phyloP scores from a whole-genome alignment of 2,797 vertebrate species.

The Hafferia zeledoni region DNA sequence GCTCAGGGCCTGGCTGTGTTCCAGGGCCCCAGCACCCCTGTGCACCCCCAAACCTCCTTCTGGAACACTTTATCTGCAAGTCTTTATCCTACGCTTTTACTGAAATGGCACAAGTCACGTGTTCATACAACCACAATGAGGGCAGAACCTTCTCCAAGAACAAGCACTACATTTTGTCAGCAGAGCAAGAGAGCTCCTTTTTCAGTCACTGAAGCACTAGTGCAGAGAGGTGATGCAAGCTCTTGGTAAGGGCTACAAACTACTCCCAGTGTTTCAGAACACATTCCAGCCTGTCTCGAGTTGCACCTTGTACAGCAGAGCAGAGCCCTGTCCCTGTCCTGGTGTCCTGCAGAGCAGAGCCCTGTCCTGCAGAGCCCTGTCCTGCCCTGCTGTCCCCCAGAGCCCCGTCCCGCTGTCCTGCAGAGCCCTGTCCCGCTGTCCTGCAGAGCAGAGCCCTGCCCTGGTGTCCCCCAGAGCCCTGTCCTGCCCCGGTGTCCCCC shows the following conservation, averaged over 20 bases:
- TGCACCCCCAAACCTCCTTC: background rate
- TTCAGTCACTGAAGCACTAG: background rate
- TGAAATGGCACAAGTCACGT: background rate
- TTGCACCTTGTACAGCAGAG: background rate
- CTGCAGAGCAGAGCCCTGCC: too few species aligned
- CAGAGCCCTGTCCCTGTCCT: too few species aligned
- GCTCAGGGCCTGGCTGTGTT: background rate
- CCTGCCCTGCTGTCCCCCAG: too few species aligned
- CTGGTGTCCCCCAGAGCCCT: too few species aligned
- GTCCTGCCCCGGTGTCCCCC: too few species aligned
- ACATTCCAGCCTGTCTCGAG: background rate
- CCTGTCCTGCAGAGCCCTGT: background rate
- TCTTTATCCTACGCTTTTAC: background rate
- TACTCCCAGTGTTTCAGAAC: background rate
- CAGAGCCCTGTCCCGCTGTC: too few species aligned
- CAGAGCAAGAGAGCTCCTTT: background rate
- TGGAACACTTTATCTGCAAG: accelerated
- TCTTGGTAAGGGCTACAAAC: background rate
- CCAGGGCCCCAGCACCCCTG: background rate
- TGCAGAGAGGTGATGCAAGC: background rate
- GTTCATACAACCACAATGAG: background rate
- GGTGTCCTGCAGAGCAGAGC: too few species aligned
- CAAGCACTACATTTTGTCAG: background rate
- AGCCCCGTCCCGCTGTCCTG: too few species aligned
- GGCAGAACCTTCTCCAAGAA: background rate